These are phyloP conservation scores for Hyles vespertilio DNA, from an alignment of 1,140 invertebrate genomes.

Conservation along the genomic window DNA sequence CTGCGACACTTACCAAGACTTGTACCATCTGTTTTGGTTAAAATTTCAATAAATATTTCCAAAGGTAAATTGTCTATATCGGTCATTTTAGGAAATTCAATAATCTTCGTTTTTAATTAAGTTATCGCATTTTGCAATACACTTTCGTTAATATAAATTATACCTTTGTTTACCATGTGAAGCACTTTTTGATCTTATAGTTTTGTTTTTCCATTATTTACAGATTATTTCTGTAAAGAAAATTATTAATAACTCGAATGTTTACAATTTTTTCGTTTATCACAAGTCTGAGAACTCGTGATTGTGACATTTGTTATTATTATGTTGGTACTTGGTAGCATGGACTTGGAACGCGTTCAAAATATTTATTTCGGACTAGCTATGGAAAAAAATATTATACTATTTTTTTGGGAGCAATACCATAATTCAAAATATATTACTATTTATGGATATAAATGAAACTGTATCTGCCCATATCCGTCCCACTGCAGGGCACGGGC, in stretches of 20 bases:
- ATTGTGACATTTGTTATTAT: slow-evolving; percentile 35
- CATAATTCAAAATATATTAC: no score
- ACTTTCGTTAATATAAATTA: no score
- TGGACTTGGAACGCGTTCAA: not conserved
- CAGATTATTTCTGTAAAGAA: not conserved
- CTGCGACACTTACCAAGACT: slow-evolving; percentile 47
- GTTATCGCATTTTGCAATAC: not conserved
- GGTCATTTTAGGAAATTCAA: slow-evolving; percentile 23
- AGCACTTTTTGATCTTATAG: not conserved
- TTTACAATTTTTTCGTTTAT: slow-evolving; percentile 17
- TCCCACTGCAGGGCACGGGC: no score
- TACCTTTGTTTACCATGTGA: not conserved
- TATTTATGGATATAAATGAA: no score
- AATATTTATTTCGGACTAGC: no score
- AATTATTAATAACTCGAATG: not conserved
- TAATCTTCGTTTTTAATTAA: not conserved
- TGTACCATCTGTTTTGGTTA: slow-evolving; percentile 47
- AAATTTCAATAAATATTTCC: slow-evolving; percentile 57
- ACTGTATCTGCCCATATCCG: no score
- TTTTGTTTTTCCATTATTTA: slow-evolving; percentile 12
- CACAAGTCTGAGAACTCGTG: slow-evolving; percentile 32
- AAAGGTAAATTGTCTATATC: slow-evolving; percentile 46
- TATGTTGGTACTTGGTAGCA: not conserved
- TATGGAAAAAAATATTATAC: no score
- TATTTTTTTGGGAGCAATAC: no score